Evolutionary conservation across 2,888 invertebrate genomes (phyloP).

Genomic region (Sminthurides aquaticus): DNA sequence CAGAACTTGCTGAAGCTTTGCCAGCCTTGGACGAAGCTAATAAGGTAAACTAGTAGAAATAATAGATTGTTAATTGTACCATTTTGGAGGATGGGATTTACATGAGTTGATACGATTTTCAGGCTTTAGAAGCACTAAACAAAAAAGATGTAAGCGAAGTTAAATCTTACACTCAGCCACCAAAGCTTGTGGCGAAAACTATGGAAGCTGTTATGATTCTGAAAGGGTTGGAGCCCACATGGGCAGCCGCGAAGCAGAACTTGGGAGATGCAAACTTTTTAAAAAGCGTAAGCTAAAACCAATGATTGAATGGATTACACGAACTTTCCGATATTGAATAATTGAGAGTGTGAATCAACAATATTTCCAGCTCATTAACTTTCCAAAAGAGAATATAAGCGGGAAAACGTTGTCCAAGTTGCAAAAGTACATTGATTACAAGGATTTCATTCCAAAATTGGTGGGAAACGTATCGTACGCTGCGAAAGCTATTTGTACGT

Average conservation of each 20-base stretch:
- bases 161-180: conserved; percentile 80
- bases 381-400: conserved; percentile 79
- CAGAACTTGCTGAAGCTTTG: conserved; percentile 75
- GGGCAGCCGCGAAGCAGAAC: conserved; percentile 80
- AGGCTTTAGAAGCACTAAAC: conserved; percentile 68
- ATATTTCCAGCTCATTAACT: conserved; percentile 59
- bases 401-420: conserved; percentile 76
- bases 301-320: neutral
- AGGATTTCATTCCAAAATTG: conserved; percentile 79
- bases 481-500: conserved; percentile 78
- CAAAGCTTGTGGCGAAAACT: conserved; percentile 77
- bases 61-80: neutral
- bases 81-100: too few species aligned
- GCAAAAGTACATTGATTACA: conserved; percentile 66
- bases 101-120: too few species aligned
- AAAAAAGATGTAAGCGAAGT: conserved; percentile 84
- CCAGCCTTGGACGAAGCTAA: conserved; percentile 80
- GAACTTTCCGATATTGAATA: too few species aligned
- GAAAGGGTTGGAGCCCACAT: conserved; percentile 67
- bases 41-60: conserved; percentile 49
- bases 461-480: conserved; percentile 76
- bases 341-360: conserved; percentile 46
- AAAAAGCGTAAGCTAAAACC: conserved; percentile 50
- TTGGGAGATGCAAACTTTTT: conserved; percentile 73
- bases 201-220: conserved; percentile 84